Base-by-base conservation (phyloP, 2,113 vertebrate genomes). In the Paradoxurus hermaphroditus region DNA sequence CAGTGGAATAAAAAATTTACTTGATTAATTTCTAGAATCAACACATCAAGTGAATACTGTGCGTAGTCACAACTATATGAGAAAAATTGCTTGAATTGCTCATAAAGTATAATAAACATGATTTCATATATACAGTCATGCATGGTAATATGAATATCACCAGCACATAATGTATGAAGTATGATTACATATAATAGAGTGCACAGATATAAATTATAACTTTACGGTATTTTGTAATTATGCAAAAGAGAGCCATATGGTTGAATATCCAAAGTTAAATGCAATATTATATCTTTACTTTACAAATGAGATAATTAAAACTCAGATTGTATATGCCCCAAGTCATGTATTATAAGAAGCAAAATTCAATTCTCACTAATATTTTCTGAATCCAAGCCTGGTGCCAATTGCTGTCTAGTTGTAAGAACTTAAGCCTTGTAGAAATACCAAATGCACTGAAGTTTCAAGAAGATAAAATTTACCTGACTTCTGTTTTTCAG, bases 261-360 rank as follows among this genome's bases (percentile, higher is more conserved):
- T 77, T 65, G n/a, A 96, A 68, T 88, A 67, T 96, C 27, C 59
- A 95, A 95, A 94, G 77, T 93, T 97, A 95, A 92, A 67, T 94
- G 36, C 51, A 85, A 86, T 41, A 56, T 70, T 78, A 46, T 62
- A 86, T 73, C 16, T 94, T 79, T 46, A 36, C 68, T 95, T 98
- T 75, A 95, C 49, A 94, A 94, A 92, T 29, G 11, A 91, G 19
- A 96, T 73, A 91, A 86, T 82, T 91, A 91, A 96, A 97, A 84
- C 56, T 83, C 89, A 93, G 49, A 84, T 62, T 44, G 77, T 93
- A 62, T 68, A 39, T 95, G 39, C 15, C 56, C 53, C 9, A 77
- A 82, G 83, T 73, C 56, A 91, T 85, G 19, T 90, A 93, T 85
- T 70, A 53, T 56, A 97, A 96, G 86, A 87, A 93, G 16, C 31